These are phyloP conservation scores for Balanococcus diminutus DNA, from an alignment of 2,888 invertebrate genomes.

Conservation along the genomic window DNA sequence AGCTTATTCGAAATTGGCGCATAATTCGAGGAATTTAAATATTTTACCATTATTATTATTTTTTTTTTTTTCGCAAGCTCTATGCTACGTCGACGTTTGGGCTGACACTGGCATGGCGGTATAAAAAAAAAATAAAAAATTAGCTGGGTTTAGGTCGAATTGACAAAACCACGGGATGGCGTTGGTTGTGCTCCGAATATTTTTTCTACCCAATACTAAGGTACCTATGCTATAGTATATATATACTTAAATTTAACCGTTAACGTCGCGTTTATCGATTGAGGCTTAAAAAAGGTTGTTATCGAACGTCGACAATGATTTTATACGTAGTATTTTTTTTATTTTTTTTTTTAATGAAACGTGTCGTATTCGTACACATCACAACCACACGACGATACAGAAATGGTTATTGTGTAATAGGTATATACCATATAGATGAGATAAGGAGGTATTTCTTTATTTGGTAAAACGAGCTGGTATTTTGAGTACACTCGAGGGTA, in stretches of 20 bases:
- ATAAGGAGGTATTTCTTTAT: not conserved
- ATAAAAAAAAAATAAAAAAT: not conserved
- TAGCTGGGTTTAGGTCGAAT: not conserved
- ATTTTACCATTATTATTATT: not conserved
- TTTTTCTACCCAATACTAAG: not conserved
- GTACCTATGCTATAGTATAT: too few relatives aligned
- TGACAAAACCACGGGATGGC: not conserved
- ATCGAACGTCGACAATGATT: not conserved
- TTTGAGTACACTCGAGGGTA: not conserved
- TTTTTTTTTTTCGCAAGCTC: not conserved
- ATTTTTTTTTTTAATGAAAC: not conserved
- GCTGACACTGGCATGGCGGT: not conserved
- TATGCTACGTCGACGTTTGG: not conserved
- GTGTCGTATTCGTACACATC: not conserved
- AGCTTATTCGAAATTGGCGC: not conserved
- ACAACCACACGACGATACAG: not conserved
- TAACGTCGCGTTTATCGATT: not conserved
- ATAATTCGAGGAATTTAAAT: not conserved
- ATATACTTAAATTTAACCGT: too few relatives aligned
- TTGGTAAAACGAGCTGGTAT: not conserved
- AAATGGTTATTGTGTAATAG: not conserved
- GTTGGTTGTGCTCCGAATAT: conserved; percentile 1
- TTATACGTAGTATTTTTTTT: not conserved
- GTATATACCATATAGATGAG: not conserved
- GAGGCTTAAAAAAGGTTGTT: conserved; percentile 19